A percentile compares a stretch with the other conserved stretches of the same genome.
These are phyloP conservation scores for Hydropsyche betteni DNA, from an alignment of 2,888 invertebrate species.

Conservation along the genomic window DNA sequence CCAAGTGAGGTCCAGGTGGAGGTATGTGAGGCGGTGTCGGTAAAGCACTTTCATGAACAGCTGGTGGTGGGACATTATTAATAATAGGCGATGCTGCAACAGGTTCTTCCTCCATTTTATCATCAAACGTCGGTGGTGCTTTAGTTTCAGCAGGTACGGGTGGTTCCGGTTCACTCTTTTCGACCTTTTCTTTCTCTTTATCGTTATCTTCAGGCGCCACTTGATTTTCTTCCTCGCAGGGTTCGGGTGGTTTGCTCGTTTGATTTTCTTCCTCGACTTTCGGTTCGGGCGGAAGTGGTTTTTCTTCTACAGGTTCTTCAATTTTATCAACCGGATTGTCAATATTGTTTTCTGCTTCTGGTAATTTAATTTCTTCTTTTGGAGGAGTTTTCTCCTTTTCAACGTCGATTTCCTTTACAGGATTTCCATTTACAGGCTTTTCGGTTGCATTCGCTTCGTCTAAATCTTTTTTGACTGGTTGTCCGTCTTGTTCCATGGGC, in stretches of 20 bases:
- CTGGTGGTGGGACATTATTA: conserved; percentile 49
- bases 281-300: not conserved
- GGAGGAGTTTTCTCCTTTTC: conserved; percentile 15
- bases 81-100: conserved; percentile 38
- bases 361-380: conserved; percentile 27
- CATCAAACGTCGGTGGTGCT: conserved; percentile 8
- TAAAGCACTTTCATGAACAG: conserved; percentile 51
- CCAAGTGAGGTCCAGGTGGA: conserved; percentile 51
- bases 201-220: conserved; percentile 51
- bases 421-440: conserved; percentile 18
- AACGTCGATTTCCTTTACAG: conserved; percentile 8
- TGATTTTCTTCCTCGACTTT: conserved; percentile 3
- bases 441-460: conserved; percentile 44
- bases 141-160: conserved; percentile 52
- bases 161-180: conserved; percentile 58
- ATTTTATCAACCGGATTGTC: conserved; percentile 45
- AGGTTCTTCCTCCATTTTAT: conserved; percentile 39
- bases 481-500: conserved; percentile 51
- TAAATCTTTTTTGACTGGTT: conserved; percentile 50
- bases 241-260: not conserved
- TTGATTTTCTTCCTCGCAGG: conserved; percentile 23
- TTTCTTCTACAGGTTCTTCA: conserved; percentile 22
- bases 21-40: conserved; percentile 35
- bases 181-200: conserved; percentile 54
- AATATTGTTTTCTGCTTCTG: conserved; percentile 30